phyloP scores from a whole-genome alignment of 2,797 vertebrate genomes.

The Poecilia gillii region DNA sequence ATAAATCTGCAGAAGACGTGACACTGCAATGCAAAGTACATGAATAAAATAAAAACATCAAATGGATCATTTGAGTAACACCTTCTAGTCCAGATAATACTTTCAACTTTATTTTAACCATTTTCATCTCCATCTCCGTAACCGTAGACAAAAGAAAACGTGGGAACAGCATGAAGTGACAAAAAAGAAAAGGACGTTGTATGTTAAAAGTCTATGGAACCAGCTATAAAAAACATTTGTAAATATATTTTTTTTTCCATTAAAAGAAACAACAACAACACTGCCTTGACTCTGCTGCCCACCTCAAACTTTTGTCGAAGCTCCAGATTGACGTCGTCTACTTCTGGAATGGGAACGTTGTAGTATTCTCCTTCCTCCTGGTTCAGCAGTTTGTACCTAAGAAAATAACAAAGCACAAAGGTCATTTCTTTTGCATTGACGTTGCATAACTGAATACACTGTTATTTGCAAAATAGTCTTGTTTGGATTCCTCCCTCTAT shows the following conservation, averaged over 20 bases:
- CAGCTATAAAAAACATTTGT: background rate
- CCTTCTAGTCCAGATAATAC: background rate
- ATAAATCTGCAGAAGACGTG: background rate
- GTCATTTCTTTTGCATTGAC: background rate
- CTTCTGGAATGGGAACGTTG: constrained; percentile 95
- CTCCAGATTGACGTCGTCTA: constrained; percentile 89
- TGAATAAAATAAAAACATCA: background rate
- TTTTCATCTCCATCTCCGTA: constrained; percentile 26
- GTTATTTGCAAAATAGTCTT: background rate
- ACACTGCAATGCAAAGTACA: background rate
- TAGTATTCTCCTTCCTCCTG: constrained; percentile 98
- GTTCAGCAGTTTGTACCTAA: constrained; percentile 96
- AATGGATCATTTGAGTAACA: too few species aligned
- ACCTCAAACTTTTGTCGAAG: constrained; percentile 97
- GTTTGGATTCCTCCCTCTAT: background rate
- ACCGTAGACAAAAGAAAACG: constrained; percentile 22
- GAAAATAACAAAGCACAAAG: background rate
- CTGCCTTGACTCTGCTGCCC: constrained; percentile 43
- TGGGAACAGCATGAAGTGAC: constrained; percentile 39
- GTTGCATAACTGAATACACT: background rate
- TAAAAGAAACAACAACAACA: background rate
- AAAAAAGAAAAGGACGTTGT: constrained; percentile 19
- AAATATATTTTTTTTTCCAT: background rate
- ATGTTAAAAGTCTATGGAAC: constrained; percentile 14
- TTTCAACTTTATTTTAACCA: constrained; percentile 14